A percentile compares a stretch with the other conserved stretches of the same genome.
phyloP scores from a whole-genome alignment of 2,113 vertebrate species.

The Microtus richardsoni region DNA sequence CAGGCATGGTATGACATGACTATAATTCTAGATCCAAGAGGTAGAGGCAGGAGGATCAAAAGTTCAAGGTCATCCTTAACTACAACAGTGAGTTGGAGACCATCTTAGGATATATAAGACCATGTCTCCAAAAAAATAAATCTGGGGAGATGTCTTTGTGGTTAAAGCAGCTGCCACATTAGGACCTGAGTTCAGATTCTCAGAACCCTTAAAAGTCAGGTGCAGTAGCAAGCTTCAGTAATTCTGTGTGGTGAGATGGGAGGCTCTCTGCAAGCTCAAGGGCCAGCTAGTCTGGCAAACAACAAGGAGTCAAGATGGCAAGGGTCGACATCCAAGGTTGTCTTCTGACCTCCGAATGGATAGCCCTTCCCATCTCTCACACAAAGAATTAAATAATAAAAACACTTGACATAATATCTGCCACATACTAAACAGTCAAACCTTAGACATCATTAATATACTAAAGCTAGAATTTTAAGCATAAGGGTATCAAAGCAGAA shows the following conservation, averaged over 20 bases:
- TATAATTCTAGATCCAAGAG: neutral
- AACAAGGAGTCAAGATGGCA: neutral
- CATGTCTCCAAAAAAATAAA: neutral
- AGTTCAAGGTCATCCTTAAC: neutral
- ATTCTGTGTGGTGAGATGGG: neutral
- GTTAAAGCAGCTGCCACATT: neutral
- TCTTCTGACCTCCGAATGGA: neutral
- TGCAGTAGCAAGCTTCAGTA: neutral
- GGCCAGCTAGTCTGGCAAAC: neutral
- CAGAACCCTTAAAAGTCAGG: neutral
- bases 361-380: neutral
- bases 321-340: neutral
- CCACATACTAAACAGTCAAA: constrained; percentile 22
- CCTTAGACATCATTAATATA: constrained; percentile 7
- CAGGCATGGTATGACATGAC: neutral
- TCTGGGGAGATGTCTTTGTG: neutral
- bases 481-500: constrained; percentile 25
- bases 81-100: neutral
- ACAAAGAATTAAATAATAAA: neutral
- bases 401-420: constrained; percentile 48
- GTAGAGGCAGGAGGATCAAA: neutral
- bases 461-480: constrained; percentile 42
- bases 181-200: neutral
- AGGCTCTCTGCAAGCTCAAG: neutral
- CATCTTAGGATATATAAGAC: neutral